Evolutionary conservation across 2,113 vertebrate genomes (phyloP).

Genomic region (Phocoena sinus): DNA sequence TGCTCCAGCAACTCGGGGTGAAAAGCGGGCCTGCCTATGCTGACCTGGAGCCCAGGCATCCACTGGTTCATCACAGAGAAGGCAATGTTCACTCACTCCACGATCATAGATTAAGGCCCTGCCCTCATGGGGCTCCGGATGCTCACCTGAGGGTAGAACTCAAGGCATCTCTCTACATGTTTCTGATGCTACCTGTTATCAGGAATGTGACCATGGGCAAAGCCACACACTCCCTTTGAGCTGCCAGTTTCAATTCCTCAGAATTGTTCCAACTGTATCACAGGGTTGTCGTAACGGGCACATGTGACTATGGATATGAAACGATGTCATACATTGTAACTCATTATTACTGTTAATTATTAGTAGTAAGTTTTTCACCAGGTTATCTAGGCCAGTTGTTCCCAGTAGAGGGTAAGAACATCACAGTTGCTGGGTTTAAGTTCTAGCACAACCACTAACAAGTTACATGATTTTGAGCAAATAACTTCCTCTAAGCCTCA

Average conservation of each 20-base stretch:
- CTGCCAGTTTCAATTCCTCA: background rate
- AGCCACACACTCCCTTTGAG: background rate
- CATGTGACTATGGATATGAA: background rate
- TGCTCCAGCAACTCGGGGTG: background rate
- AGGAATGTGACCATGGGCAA: background rate
- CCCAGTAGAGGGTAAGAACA: background rate
- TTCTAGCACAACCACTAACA: background rate
- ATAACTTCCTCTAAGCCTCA: background rate
- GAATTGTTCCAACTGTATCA: background rate
- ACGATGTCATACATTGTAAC: background rate
- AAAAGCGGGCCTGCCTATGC: background rate
- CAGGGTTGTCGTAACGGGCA: background rate
- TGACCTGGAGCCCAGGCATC: background rate
- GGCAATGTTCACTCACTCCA: background rate
- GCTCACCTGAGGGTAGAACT: background rate
- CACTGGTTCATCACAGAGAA: background rate
- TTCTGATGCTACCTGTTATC: background rate
- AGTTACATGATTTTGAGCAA: background rate
- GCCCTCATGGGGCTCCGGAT: background rate
- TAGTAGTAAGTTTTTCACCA: background rate
- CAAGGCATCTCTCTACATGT: background rate
- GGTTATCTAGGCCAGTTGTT: background rate
- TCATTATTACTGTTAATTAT: background rate
- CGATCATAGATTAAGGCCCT: background rate
- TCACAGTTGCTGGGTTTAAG: background rate